Base-by-base conservation (phyloP, 2,888 invertebrate species). In the Chesias legatella region DNA sequence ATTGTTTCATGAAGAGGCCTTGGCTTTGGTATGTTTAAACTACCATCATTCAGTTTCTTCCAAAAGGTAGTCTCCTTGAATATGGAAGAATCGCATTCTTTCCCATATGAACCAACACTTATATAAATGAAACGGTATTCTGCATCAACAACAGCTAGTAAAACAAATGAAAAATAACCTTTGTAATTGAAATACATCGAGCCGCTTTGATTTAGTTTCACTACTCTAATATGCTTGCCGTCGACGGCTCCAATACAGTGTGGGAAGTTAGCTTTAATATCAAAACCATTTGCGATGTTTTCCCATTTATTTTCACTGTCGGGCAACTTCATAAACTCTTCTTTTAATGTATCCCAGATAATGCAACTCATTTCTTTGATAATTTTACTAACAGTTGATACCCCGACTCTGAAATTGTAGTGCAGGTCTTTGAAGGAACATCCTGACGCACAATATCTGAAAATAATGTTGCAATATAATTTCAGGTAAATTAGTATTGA, bases 371-470 rank as follows among this genome's bases (percentile, higher is more conserved):
- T 32, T 32, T 32, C 30, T 29, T 30, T 30, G 1, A 23, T 32
- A n/a, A 32, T 2, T 32, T 48, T 51, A 53, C 54, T 49, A 51
- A 52, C 46, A 6, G 13, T 35, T 10, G 33, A 34, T 10, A 26
- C 26, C 7, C 33, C 33, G 3, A 26, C 26, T 34, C 33, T 34
- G 21, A 6, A 30, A n/a, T 10, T 4, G 42, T 51, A 48, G 26
- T 47, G 43, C 26, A 47, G 29, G 35, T 51, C 41, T 42, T 43
- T 51, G 38, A 40, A 45, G 17, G 40, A 45, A 45, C 45, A 40
- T 30, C 40, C 45, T 26, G 45, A 40, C 10, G 36, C 40, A 13
- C 22, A 40, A 45, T 40, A 45, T 45, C 45, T 36, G 40, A n/a
- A n/a, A n/a, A n/a, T n/a, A n/a, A n/a, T n/a, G n/a, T n/a, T n/a